Evolutionary conservation across 2,113 vertebrate genomes (phyloP).

Genomic region (Bos javanicus): DNA sequence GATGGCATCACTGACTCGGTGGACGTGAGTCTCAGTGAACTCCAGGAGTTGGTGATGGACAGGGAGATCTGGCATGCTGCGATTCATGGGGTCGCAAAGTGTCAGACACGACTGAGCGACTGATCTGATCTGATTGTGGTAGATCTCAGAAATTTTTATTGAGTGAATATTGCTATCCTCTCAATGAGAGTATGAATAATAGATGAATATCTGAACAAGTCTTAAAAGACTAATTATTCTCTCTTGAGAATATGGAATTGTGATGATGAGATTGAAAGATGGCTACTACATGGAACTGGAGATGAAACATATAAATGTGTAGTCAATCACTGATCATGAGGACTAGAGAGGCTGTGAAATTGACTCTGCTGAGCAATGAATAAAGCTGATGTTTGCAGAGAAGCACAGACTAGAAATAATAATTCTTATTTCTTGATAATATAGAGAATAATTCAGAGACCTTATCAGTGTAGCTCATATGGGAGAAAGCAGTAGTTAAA

Average conservation of each 20-base stretch:
- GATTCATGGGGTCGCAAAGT: too few species aligned
- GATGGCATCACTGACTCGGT: too few species aligned
- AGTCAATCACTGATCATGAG: background rate
- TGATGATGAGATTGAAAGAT: background rate
- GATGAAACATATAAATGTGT: background rate
- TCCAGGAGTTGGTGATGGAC: too few species aligned
- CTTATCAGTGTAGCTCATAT: background rate
- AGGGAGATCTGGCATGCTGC: too few species aligned
- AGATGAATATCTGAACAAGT: background rate
- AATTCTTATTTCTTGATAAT: background rate
- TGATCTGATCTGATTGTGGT: too few species aligned
- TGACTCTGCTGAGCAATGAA: background rate
- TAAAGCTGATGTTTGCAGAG: background rate
- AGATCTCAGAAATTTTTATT: background rate
- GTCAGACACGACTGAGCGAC: too few species aligned
- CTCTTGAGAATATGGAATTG: background rate
- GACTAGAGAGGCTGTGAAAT: background rate
- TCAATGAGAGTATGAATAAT: background rate
- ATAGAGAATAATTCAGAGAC: background rate
- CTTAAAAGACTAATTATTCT: background rate
- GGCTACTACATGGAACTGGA: background rate
- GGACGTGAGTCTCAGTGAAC: too few species aligned
- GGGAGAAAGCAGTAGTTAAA: background rate
- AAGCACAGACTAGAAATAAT: background rate
- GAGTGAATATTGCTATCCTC: background rate